Evolutionary conservation across 2,797 vertebrate species (phyloP), one percentile per base, ranked within the genome.

Genomic region (Channallabes apus): DNA sequence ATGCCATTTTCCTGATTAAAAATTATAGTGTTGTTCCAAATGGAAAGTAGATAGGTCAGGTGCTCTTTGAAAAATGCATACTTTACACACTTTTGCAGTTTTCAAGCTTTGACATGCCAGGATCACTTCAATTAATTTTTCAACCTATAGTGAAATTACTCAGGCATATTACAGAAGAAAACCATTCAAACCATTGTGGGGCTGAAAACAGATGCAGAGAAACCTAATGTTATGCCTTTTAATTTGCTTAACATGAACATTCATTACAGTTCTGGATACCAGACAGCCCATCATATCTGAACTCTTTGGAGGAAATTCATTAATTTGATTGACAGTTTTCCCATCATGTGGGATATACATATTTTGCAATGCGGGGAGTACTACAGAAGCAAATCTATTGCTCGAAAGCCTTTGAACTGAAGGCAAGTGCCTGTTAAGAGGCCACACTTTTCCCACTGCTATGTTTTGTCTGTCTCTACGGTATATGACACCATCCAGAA

Each of bases 171-270:
- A 65, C 20, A 67, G 15, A 11, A 14, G 18, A 68, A 67, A 56
- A 29, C 9, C 46, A 68, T 68, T 54, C 11, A 81, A 29, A 17
- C 18, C 46, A 81, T 15, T 29, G 18, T 69, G 1, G 46, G 29
- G 7, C 27, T 82, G 20, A 82, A 20, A 8, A 68, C 58, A 62
- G 27, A 17, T 18, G 46, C n/a, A 4, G 22, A 29, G n/a, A 61
- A 32, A 59, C 32, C 6, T 62, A 20, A 18, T 27, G 54, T 61
- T 78, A 61, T 56, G n/a, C n/a, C 46, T 51, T 51, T 73, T 27
- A 54, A 54, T 56, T 46, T 75, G 72, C 56, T 75, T 76, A 56
- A 76, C 72, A 54, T 73, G 24, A 73, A 27, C 71, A 56, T 76
- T 56, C 51, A 56, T 29, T 7, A 56, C 29, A 9, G 15, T 56